phyloP scores from a whole-genome alignment of 2,113 vertebrate species.

The Hepsetus odoe region DNA sequence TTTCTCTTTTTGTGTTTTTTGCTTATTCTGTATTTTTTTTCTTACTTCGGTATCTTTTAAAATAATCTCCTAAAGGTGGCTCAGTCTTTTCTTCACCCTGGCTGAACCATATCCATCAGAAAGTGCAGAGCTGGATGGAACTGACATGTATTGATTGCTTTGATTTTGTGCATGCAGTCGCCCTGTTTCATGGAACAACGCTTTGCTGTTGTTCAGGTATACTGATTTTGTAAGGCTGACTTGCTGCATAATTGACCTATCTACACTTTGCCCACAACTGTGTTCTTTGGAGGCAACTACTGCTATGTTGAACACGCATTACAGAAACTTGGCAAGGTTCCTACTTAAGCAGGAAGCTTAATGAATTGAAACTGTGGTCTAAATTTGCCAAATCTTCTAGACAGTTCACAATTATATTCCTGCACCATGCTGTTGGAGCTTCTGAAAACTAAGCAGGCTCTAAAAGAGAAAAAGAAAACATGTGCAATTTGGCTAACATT shows the following conservation, averaged over 20 bases:
- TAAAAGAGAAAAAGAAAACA: too few species aligned
- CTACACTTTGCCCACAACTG: neutral
- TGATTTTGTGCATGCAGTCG: neutral
- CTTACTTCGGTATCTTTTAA: neutral
- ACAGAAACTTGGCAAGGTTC: too few species aligned
- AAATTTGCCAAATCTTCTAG: too few species aligned
- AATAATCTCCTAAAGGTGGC: neutral
- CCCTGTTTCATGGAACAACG: neutral
- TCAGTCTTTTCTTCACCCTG: neutral
- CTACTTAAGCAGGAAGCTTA: too few species aligned
- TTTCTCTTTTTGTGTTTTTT: slow-evolving; percentile 12
- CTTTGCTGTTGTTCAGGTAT: neutral
- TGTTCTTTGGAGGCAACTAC: neutral
- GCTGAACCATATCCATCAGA: neutral
- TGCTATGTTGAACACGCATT: too few species aligned
- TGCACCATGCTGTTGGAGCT: too few species aligned
- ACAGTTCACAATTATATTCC: too few species aligned
- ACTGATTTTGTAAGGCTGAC: neutral
- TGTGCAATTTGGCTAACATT: too few species aligned
- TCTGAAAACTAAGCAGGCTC: too few species aligned
- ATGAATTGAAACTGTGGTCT: too few species aligned
- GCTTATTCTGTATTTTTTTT: neutral
- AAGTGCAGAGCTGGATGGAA: neutral
- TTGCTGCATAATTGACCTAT: neutral
- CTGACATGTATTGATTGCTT: slow-evolving; percentile 4